Base-by-base conservation (phyloP, 2,113 vertebrate species). In the Paraplagusia blochii region DNA sequence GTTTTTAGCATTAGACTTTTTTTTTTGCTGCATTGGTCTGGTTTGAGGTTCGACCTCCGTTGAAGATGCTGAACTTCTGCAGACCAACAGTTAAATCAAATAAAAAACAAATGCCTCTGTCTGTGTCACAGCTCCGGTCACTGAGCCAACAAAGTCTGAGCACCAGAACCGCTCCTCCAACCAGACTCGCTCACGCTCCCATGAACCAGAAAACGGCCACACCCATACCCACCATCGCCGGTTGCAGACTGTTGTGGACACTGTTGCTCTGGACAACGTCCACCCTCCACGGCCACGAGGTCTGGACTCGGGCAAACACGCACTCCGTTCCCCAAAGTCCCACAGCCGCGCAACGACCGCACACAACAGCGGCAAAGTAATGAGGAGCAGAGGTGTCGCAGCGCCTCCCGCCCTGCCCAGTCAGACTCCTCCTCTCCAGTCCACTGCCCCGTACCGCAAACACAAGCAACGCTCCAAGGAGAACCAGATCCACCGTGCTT, bases 381-480 rank as follows among this genome's bases (percentile, higher is more conserved):
- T 93, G 17, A 91, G 92, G 75, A 95, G 88, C 82, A 90, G 95
- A 79, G 87, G 91, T 13, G 74, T 74, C 65, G 40, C 90, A 18
- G 90, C 94, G 43, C 92, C 51, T 54, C 88, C 85, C 0, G 56
- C 87, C 1, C 83, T 92, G 14, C 74, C 92, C 47, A 88, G 88
- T 14, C 86, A 91, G 64, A 90, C 87, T 43, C 88, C 93, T 0
- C 91, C 93, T 13, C 94, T 94, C 78, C 82, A 93, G 69, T 89
- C 92, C 8, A 82, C 94, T 10, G 93, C 91, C 5, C 89, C 91
- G 50, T 94, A 96, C 84, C 94, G 93, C 79, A 94, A 94, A 60
- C 95, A 95, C 90, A 97, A 94, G 87, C 95, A 96, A 84, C 89
- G 94, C 50, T 88, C 88, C 50, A 98, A 94, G 86, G 96, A 98